Conservation (phyloP, 2,888 invertebrate genomes). For the Chymomyza amoena region DNA sequence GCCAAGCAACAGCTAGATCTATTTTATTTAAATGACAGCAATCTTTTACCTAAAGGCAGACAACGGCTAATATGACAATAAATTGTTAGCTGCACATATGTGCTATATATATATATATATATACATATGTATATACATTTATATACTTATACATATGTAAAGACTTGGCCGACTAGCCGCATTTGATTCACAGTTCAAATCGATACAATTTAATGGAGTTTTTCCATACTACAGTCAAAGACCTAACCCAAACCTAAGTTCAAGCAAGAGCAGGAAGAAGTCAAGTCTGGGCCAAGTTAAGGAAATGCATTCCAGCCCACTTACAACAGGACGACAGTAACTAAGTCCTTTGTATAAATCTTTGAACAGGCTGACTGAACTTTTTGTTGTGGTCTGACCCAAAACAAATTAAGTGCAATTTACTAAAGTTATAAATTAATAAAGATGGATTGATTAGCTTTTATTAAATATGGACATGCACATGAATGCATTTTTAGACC, state of each 20-base stretch:
- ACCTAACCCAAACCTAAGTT: no score
- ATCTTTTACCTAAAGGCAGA: slow-evolving; percentile 32
- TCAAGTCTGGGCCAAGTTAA: not conserved
- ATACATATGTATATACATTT: no score
- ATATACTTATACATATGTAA: not conserved
- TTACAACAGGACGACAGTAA: not conserved
- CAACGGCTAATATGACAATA: slow-evolving; percentile 6
- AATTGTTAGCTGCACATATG: not conserved
- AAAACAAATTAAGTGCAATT: slow-evolving; percentile 44
- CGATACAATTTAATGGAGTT: not conserved
- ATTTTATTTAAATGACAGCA: slow-evolving; percentile 14
- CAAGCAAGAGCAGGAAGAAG: not conserved
- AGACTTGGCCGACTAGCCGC: not conserved
- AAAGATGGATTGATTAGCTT: slow-evolving; percentile 23
- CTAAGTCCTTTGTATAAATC: not conserved
- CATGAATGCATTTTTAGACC: not conserved
- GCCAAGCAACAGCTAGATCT: not conserved
- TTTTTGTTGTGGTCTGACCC: slow-evolving; percentile 16
- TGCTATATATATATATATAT: no score
- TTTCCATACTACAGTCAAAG: not conserved
- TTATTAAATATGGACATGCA: not conserved
- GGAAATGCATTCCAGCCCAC: not conserved
- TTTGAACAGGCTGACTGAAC: not conserved
- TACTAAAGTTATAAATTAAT: slow-evolving; percentile 44
- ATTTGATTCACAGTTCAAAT: not conserved